Conservation (phyloP, 2,113 vertebrate genomes). For the Campylorhamphus procurvoides region DNA sequence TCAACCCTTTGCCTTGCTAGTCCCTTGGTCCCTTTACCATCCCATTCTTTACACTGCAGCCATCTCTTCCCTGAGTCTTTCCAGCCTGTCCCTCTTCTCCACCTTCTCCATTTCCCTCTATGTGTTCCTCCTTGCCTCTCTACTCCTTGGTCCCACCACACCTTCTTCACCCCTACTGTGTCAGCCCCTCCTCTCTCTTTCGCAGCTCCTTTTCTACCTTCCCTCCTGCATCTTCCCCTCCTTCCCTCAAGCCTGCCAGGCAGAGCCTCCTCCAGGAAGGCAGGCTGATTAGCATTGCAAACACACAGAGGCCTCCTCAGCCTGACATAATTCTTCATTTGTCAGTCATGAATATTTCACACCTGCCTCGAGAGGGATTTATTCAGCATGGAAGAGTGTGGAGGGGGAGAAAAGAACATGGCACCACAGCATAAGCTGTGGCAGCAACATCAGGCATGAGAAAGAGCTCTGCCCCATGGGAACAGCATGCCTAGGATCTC, state of each 20-base stretch:
- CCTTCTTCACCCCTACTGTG: neutral
- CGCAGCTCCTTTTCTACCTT: neutral
- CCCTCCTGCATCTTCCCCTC: neutral
- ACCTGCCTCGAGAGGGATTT: constrained; percentile 47
- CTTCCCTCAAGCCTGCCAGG: neutral
- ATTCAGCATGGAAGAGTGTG: constrained; percentile 10
- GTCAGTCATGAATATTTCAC: constrained; percentile 63
- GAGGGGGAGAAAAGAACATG: neutral
- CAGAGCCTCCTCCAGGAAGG: constrained; percentile 32
- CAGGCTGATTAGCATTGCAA: constrained; percentile 46
- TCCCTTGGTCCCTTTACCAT: neutral
- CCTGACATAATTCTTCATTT: constrained; percentile 48
- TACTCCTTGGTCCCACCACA: neutral
- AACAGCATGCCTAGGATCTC: neutral
- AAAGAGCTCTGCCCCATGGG: neutral
- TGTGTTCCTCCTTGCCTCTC: neutral
- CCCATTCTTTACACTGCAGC: neutral
- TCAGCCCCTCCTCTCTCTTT: neutral
- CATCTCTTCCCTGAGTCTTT: neutral
- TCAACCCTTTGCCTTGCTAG: neutral
- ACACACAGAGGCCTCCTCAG: constrained; percentile 32
- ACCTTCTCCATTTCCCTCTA: neutral
- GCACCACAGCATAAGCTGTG: neutral
- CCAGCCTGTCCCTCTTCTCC: neutral
- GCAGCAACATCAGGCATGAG: neutral